These are phyloP conservation scores for Aphidius ervi DNA, from an alignment of 1,140 invertebrate species.

Conservation along the genomic window DNA sequence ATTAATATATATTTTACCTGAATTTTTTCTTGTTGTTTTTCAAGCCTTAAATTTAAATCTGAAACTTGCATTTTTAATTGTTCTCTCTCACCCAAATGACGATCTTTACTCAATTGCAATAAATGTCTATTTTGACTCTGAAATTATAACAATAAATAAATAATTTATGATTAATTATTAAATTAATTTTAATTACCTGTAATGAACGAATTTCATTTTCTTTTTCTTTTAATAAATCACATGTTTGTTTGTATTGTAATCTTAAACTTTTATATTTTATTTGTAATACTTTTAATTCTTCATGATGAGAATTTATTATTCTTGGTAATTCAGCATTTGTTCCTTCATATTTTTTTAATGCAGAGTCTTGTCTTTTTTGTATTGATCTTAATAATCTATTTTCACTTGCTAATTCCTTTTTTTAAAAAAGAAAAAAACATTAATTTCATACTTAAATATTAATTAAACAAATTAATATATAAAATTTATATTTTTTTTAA, in stretches of 20 bases:
- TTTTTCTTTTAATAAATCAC: conserved; percentile 62
- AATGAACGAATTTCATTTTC: conserved; percentile 61
- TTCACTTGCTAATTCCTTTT: conserved; percentile 69
- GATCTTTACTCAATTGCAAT: conserved; percentile 65
- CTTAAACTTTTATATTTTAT: conserved; percentile 65
- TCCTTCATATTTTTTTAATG: conserved; percentile 68
- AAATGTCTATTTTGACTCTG: conserved; percentile 64
- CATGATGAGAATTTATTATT: conserved; percentile 67
- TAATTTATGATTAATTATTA: conserved; percentile 11
- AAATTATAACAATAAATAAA: conserved; percentile 14
- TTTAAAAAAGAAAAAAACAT: conserved; percentile 21
- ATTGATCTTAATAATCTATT: conserved; percentile 68
- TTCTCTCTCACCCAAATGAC: conserved; percentile 68
- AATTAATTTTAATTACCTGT: conserved; percentile 46
- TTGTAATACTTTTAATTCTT: conserved; percentile 70
- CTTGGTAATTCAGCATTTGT: conserved; percentile 70
- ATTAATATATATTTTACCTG: conserved; percentile 43
- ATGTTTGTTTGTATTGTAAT: conserved; percentile 58
- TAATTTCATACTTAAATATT: background rate
- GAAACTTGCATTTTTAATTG: conserved; percentile 63
- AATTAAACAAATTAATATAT: background rate
- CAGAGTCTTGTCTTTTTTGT: conserved; percentile 72
- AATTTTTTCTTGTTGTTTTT: conserved; percentile 66
- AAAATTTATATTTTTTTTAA: background rate
- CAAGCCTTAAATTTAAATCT: conserved; percentile 60